phyloP scores from a whole-genome alignment of 2,888 invertebrate genomes.

The Vesta saturnalis region DNA sequence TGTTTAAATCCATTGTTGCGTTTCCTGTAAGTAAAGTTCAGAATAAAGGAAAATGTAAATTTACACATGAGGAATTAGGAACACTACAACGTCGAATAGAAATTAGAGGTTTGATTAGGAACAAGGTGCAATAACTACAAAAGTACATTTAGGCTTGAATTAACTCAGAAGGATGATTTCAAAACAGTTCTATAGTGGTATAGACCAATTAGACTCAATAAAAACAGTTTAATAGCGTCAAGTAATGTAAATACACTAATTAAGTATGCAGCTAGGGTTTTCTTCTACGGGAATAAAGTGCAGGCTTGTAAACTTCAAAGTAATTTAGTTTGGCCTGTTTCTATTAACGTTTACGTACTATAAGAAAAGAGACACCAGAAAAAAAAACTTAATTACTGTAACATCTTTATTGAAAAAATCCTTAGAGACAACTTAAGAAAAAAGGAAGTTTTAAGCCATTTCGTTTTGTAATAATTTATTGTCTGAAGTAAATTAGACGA shows the following conservation, averaged over 20 bases:
- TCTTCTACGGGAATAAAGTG: conserved; percentile 4
- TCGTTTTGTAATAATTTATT: background rate
- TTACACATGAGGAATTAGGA: no score
- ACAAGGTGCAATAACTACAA: no score
- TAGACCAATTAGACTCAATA: background rate
- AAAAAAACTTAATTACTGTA: background rate
- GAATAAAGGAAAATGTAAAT: no score
- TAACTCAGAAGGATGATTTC: no score
- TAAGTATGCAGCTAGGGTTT: conserved; percentile 9
- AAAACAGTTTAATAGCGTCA: background rate
- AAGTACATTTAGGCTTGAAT: no score
- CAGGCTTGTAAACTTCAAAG: conserved; percentile 3
- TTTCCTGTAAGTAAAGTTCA: no score
- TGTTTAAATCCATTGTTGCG: no score
- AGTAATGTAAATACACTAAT: conserved; percentile 4
- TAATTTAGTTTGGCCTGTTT: conserved; percentile 11
- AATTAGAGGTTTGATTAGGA: no score
- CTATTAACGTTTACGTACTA: background rate
- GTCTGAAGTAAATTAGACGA: no score
- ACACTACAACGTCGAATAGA: no score
- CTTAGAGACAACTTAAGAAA: background rate
- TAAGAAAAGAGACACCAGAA: background rate
- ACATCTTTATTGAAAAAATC: background rate
- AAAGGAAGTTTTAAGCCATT: background rate
- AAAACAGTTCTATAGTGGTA: no score